These are phyloP conservation scores for Amphipoea lucens DNA, from an alignment of 2,888 invertebrate genomes.

Conservation along the genomic window DNA sequence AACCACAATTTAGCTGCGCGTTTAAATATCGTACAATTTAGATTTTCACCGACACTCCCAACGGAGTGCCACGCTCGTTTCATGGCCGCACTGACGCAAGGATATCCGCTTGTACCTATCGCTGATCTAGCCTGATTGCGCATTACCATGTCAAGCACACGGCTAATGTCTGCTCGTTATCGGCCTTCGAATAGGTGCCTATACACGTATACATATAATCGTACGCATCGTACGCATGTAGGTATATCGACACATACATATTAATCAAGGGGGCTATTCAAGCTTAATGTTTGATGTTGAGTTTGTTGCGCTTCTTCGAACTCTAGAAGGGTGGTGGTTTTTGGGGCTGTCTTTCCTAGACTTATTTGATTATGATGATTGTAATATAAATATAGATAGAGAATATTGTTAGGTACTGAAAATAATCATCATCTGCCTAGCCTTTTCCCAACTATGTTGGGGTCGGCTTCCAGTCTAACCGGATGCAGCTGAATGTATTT, in stretches of 20 bases:
- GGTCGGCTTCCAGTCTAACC: no score
- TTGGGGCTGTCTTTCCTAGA: no score
- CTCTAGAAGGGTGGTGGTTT: neutral
- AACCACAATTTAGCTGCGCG: neutral
- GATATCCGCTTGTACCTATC: constrained; percentile 71
- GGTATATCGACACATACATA: constrained; percentile 16
- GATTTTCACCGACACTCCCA: neutral
- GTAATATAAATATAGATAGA: no score
- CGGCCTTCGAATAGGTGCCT: constrained; percentile 49
- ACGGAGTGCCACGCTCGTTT: constrained; percentile 1
- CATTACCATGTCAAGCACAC: constrained; percentile 79
- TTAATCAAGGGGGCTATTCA: constrained; percentile 29
- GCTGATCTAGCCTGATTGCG: constrained; percentile 78
- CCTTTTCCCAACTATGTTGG: no score
- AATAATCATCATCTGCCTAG: no score
- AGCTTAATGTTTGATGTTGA: constrained; percentile 19
- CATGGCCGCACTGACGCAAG: constrained; percentile 65
- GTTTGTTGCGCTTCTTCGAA: neutral
- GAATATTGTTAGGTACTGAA: no score
- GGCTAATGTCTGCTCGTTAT: constrained; percentile 74
- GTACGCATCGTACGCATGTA: constrained; percentile 4
- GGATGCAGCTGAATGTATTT: no score
- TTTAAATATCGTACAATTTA: constrained; percentile 5
- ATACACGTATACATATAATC: constrained; percentile 11
- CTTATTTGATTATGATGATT: no score